Conservation (phyloP, 1,140 invertebrate species). For the Parapsyche elsis region DNA sequence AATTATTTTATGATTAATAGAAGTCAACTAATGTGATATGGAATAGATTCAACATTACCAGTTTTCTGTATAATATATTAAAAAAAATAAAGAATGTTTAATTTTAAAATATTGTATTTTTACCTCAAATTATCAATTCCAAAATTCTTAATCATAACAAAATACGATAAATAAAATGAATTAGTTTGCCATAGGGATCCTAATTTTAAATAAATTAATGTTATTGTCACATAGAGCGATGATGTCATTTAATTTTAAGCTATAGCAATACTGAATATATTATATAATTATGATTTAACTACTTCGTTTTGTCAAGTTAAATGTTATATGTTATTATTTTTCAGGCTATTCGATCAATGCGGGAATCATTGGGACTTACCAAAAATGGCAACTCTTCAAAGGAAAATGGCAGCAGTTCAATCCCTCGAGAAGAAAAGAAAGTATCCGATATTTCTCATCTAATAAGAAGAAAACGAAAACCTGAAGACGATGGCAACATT, state of each 20-base stretch:
- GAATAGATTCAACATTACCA: no score
- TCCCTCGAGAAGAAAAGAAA: conserved; percentile 62
- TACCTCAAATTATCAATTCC: no score
- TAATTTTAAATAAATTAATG: background rate
- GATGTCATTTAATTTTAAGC: background rate
- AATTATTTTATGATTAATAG: no score
- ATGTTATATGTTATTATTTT: conserved; percentile 27
- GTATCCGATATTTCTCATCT: conserved; percentile 79
- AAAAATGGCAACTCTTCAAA: conserved; percentile 60
- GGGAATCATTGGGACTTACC: conserved; percentile 59
- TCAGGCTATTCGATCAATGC: conserved; percentile 63
- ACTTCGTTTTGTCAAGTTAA: background rate
- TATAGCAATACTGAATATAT: background rate
- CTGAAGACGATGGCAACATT: conserved; percentile 64
- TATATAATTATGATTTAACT: background rate
- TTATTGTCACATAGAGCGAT: conserved; percentile 21
- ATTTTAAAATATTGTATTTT: no score
- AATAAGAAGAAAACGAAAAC: conserved; percentile 78
- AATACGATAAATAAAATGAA: no score
- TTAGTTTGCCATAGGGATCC: no score
- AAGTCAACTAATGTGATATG: no score
- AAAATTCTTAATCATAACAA: no score
- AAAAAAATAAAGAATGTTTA: no score
- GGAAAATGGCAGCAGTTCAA: conserved; percentile 62
- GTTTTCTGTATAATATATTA: no score